Evolutionary conservation across 2,888 invertebrate genomes (phyloP), one percentile per base, ranked within the genome.

Genomic region (Molanna angustata): DNA sequence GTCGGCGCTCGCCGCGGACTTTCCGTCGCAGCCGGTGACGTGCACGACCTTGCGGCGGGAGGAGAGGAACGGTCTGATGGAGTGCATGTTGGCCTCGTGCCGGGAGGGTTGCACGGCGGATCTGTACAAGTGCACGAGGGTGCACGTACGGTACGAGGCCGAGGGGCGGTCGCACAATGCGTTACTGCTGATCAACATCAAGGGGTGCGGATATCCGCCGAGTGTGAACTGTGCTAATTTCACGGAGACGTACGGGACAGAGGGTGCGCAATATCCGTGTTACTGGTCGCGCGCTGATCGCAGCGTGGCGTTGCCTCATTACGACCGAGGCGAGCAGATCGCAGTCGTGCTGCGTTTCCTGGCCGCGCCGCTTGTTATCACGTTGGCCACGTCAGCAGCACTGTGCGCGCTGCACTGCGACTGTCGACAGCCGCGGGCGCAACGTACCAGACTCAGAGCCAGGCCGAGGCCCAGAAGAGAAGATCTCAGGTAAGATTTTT

Each of bases 391-490:
- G 60, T 90, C 90, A 52, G 85, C 90, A 61, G 89, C 88, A 20
- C 79, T 91, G 54, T 92, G 91, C 72, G 86, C 90, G 54, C 82
- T 90, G 82, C 90, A 91, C 70, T 92, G 91, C 71, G 90, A 91
- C 71, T 91, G 90, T 72, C 80, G 85, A 61, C 71, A 89, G 73
- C 80, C 86, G 63, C 78, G 86, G 66, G 71, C 83, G 66, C 73
- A 83, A 71, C 63, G 80, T 78, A 73, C 86, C 67, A 62, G 75
- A 19, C 74, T 85, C 18, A 77, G 82, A 53, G 80, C 83, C 55
- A 54, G 74, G n/a, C 76, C 79, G 2, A 76, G 85, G 45, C 71
- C 79, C 14, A 79, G 80, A 22, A 35, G 54, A 21, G 55, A 56
- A 37, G 58, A 58, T 20, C 46, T 58, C 27, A 58, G 58, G 58